Conservation (phyloP, 2,113 vertebrate genomes). For the Vidua macroura region DNA sequence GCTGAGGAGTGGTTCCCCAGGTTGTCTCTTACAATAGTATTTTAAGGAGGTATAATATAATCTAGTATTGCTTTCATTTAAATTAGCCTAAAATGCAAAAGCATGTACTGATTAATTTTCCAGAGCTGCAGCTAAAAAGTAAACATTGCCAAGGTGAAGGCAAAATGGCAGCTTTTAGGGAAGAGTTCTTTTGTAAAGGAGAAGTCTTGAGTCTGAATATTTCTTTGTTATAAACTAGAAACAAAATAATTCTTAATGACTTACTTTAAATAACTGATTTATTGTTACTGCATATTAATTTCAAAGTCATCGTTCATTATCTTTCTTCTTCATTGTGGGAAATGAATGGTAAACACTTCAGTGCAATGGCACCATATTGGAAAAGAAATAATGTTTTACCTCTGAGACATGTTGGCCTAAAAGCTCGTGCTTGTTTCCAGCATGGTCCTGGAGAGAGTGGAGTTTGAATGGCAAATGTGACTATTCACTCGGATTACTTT, state of each 20-base stretch:
- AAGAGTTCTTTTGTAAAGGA: neutral
- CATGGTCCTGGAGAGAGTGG: neutral
- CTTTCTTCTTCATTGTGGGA: neutral
- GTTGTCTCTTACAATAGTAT: constrained; percentile 5
- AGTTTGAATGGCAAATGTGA: neutral
- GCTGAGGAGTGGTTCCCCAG: constrained; percentile 32
- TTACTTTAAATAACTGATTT: neutral
- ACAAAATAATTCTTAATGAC: neutral
- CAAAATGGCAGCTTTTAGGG: neutral
- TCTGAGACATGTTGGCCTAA: neutral
- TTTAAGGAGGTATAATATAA: constrained; percentile 40
- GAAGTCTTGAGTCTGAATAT: neutral
- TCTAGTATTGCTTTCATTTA: constrained; percentile 34
- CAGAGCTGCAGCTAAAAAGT: neutral
- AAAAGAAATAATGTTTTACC: neutral
- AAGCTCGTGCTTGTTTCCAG: neutral
- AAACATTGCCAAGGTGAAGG: neutral
- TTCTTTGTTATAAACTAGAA: neutral
- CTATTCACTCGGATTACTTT: neutral
- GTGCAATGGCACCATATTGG: neutral
- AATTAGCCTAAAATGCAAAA: constrained; percentile 40
- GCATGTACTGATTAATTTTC: constrained; percentile 10
- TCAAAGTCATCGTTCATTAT: neutral
- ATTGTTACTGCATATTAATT: neutral
- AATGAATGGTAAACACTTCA: neutral